phyloP scores from a whole-genome alignment of 2,113 vertebrate genomes.

The Heterochromis multidens region DNA sequence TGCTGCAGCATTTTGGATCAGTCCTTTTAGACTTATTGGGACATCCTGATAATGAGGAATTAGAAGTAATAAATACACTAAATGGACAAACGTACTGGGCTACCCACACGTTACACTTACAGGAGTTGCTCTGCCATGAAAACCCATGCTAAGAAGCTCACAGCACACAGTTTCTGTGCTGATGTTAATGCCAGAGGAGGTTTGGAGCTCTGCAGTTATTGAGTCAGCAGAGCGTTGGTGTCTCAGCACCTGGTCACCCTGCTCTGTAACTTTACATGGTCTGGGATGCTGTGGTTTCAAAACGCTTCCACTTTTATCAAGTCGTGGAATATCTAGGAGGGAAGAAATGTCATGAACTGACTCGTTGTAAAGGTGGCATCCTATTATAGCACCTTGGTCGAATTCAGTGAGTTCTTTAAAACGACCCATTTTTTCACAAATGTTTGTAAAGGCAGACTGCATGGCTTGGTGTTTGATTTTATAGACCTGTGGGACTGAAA shows the following conservation, averaged over 20 bases:
- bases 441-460: too few relatives aligned
- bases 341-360: too few relatives aligned
- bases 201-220: not conserved
- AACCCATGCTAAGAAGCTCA: too few relatives aligned
- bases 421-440: not conserved
- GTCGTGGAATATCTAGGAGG: not conserved
- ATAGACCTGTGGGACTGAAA: not conserved
- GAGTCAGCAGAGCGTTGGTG: not conserved
- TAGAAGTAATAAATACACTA: not conserved
- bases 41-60: not conserved
- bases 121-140: too few relatives aligned
- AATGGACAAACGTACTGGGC: not conserved
- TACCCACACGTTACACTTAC: not conserved
- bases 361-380: rapidly evolving
- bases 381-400: not conserved
- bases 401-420: not conserved
- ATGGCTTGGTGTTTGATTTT: not conserved
- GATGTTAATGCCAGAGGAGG: not conserved
- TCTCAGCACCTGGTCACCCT: not conserved
- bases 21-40: not conserved
- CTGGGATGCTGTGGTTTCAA: not conserved
- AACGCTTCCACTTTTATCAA: not conserved
- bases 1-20: not conserved
- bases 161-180: too few relatives aligned
- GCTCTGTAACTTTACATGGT: not conserved